phyloP scores from a whole-genome alignment of 2,113 vertebrate species.

The Gallinago paraguaiae region DNA sequence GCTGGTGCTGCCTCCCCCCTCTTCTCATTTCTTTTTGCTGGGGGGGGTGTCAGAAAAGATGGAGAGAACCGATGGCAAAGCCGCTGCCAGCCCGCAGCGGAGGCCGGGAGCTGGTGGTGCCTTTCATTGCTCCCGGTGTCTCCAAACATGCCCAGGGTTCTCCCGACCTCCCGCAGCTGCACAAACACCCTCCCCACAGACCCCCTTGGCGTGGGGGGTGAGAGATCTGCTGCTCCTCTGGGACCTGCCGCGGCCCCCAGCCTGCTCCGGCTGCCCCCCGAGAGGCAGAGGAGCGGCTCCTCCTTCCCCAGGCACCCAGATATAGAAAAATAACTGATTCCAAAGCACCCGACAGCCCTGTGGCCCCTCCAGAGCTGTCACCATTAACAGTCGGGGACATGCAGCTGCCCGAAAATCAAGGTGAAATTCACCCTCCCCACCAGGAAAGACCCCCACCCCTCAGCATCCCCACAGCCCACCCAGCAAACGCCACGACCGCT shows the following conservation, averaged over 20 bases:
- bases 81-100: too few relatives aligned
- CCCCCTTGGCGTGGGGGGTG: background rate
- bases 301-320: background rate
- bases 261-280: background rate
- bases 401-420: background rate
- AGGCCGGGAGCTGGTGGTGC: background rate
- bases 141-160: background rate
- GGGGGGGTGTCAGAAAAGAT: background rate
- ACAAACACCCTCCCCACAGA: background rate
- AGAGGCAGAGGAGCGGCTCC: background rate
- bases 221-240: background rate
- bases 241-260: background rate
- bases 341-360: background rate
- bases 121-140: background rate
- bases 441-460: background rate
- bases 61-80: background rate
- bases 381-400: rapidly evolving
- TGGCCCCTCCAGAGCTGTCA: too few relatives aligned
- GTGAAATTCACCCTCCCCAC: background rate
- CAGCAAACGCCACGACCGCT: background rate
- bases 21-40: background rate
- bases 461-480: background rate
- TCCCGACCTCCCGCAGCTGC: background rate
- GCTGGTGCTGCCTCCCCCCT: background rate
- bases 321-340: background rate